Percentiles rank a stretch among this genome's conserved stretches.
phyloP scores from a whole-genome alignment of 2,113 vertebrate genomes.

The Anguilla rostrata region DNA sequence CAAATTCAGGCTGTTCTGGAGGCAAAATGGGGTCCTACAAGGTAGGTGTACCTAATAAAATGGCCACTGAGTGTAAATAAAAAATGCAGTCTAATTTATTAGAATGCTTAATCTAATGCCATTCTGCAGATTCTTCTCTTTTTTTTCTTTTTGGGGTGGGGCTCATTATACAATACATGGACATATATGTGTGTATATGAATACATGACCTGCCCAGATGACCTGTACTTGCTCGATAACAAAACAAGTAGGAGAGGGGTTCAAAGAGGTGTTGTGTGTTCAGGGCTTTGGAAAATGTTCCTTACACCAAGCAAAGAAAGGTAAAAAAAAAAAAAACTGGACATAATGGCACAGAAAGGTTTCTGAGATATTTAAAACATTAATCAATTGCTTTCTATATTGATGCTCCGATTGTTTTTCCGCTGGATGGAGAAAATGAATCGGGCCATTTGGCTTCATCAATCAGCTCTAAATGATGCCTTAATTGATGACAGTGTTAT shows the following conservation, averaged over 20 bases:
- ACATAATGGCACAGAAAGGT: constrained; percentile 44
- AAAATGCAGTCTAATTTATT: too few relatives aligned
- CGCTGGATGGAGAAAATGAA: constrained; percentile 84
- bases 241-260: neutral
- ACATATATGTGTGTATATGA: neutral
- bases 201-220: neutral
- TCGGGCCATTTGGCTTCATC: constrained; percentile 89
- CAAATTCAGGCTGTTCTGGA: too few relatives aligned
- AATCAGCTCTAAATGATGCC: constrained; percentile 93
- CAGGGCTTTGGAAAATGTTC: neutral
- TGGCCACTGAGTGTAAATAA: too few relatives aligned
- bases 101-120: too few relatives aligned
- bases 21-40: too few relatives aligned
- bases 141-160: too few relatives aligned
- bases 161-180: too few relatives aligned
- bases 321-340: neutral
- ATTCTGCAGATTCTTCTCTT: too few relatives aligned
- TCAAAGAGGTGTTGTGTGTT: neutral
- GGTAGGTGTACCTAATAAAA: too few relatives aligned
- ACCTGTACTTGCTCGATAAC: neutral
- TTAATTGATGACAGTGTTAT: constrained; percentile 84
- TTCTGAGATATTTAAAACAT: constrained; percentile 67
- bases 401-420: constrained; percentile 78
- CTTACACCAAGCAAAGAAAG: neutral
- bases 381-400: constrained; percentile 77